These are phyloP conservation scores for Holacanthella duospinosa DNA, from an alignment of 2,888 invertebrate genomes.

Conservation along the genomic window DNA sequence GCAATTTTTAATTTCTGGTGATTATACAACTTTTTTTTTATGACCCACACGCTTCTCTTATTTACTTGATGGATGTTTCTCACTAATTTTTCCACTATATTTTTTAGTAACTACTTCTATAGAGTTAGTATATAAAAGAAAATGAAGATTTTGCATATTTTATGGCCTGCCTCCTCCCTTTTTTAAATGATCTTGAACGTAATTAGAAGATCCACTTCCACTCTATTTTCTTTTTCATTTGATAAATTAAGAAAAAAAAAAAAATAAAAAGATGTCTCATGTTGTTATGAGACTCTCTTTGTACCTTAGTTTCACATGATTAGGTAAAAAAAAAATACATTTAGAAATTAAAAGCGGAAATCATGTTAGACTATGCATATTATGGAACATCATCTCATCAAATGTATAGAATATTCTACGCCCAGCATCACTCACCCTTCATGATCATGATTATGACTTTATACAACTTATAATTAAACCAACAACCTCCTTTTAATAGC, in stretches of 20 bases:
- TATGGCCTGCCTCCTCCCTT: conserved; percentile 1
- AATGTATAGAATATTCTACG: too few species aligned
- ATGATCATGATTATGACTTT: too few species aligned
- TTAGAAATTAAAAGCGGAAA: neutral
- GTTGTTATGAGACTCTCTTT: too few species aligned
- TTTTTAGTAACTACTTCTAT: neutral
- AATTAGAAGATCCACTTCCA: neutral
- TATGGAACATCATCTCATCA: too few species aligned
- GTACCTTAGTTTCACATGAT: neutral
- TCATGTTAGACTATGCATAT: too few species aligned
- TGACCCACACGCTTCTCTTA: neutral
- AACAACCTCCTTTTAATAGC: too few species aligned
- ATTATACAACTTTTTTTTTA: conserved; percentile 25
- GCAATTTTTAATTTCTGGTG: conserved; percentile 38
- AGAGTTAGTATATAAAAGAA: neutral
- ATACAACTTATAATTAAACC: too few species aligned
- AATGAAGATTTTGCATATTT: conserved; percentile 15
- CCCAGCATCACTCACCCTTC: too few species aligned
- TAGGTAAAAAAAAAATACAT: neutral
- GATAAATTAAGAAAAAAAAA: conserved; percentile 1
- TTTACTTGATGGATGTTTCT: conserved; percentile 10
- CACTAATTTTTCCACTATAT: neutral
- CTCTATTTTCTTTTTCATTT: neutral
- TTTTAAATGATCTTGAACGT: neutral
- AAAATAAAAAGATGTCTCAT: too few species aligned